Evolutionary conservation across 2,113 vertebrate genomes (phyloP).

Genomic region (Myxocyprinus asiaticus): DNA sequence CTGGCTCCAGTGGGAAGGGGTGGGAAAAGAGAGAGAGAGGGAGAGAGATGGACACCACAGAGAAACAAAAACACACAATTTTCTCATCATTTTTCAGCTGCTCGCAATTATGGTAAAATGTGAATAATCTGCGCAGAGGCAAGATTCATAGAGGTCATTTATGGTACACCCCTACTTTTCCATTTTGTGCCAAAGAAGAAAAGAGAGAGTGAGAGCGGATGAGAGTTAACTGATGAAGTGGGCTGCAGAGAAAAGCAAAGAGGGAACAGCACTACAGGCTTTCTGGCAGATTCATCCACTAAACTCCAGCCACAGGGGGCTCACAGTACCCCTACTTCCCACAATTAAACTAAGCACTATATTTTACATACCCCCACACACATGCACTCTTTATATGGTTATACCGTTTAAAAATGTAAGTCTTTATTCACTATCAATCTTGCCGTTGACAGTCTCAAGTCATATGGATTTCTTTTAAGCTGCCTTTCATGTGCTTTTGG

Average conservation of each 20-base stretch:
- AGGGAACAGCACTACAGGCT: constrained; percentile 15
- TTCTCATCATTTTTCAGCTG: constrained; percentile 26
- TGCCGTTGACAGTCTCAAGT: too few species aligned
- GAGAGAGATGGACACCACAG: neutral
- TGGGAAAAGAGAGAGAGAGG: too few species aligned
- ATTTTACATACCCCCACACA: neutral
- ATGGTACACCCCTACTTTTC: constrained; percentile 10
- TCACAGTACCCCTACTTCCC: neutral
- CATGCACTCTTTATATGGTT: too few species aligned
- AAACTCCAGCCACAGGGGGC: constrained; percentile 28
- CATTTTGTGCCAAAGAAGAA: neutral
- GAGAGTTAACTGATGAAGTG: neutral
- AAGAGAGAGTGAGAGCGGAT: constrained; percentile 7
- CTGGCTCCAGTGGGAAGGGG: constrained; percentile 18
- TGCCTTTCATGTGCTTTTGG: too few species aligned
- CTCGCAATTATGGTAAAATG: constrained; percentile 24
- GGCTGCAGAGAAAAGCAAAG: neutral
- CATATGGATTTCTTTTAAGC: too few species aligned
- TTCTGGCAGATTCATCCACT: constrained; percentile 29
- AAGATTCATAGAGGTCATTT: constrained; percentile 16
- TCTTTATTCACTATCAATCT: too few species aligned
- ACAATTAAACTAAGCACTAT: constrained; percentile 23
- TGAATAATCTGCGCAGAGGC: constrained; percentile 27
- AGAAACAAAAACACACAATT: neutral
- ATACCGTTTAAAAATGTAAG: neutral